A percentile compares a stretch with the other conserved stretches of the same genome.
These are phyloP conservation scores for Sitophilus oryzae DNA, from an alignment of 1,140 invertebrate species.

Conservation along the genomic window DNA sequence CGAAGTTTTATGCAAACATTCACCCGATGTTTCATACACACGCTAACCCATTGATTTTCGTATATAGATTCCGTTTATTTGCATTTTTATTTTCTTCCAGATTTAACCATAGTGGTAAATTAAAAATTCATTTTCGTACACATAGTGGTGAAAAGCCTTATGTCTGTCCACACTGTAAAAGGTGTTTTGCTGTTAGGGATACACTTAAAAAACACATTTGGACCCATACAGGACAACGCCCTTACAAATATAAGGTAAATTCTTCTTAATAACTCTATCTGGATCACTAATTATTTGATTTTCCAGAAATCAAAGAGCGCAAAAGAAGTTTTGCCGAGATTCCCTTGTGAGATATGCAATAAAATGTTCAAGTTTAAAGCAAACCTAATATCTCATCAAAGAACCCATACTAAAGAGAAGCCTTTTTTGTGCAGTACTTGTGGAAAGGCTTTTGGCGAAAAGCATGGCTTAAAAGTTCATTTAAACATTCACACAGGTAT, in stretches of 20 bases:
- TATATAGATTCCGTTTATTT: background rate
- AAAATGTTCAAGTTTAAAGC: slow-evolving; percentile 35
- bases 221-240: slow-evolving; percentile 30
- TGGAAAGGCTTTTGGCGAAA: slow-evolving; percentile 62
- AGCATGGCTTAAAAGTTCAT: slow-evolving; percentile 58
- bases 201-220: slow-evolving; percentile 52
- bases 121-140: slow-evolving; percentile 43
- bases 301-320: slow-evolving; percentile 13
- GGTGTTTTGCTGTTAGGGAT: slow-evolving; percentile 58
- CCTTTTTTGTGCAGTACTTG: slow-evolving; percentile 73
- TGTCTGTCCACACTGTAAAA: slow-evolving; percentile 42
- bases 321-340: slow-evolving; percentile 14
- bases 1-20: no score
- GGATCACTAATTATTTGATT: background rate
- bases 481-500: slow-evolving; percentile 41
- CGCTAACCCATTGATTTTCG: no score
- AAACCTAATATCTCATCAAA: slow-evolving; percentile 52
- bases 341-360: slow-evolving; percentile 33
- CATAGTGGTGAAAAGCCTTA: slow-evolving; percentile 41
- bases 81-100: slow-evolving; percentile 42
- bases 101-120: slow-evolving; percentile 45
- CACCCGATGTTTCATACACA: no score
- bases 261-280: background rate
- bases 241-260: slow-evolving; percentile 16
- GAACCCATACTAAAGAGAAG: slow-evolving; percentile 65